A percentile compares a stretch with the other conserved stretches of the same genome.
These are phyloP conservation scores for Galemys pyrenaicus DNA, from an alignment of 2,113 vertebrate species.

Conservation along the genomic window DNA sequence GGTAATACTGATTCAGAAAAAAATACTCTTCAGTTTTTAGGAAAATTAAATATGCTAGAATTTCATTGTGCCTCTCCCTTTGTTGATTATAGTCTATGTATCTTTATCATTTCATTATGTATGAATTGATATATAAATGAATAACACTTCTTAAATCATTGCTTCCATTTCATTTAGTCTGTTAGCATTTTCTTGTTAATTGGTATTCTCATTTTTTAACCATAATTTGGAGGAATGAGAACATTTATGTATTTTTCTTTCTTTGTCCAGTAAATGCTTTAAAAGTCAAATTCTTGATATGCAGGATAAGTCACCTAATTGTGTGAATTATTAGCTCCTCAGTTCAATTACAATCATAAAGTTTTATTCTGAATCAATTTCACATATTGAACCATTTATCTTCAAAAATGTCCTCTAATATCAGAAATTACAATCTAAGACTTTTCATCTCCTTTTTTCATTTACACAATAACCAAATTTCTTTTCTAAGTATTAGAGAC, in stretches of 20 bases:
- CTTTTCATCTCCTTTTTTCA: background rate
- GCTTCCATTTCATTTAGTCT: background rate
- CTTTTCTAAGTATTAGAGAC: background rate
- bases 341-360: background rate
- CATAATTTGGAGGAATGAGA: background rate
- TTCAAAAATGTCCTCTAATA: conserved; percentile 33
- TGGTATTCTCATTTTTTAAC: background rate
- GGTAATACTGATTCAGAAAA: background rate
- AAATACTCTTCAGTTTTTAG: background rate
- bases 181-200: background rate
- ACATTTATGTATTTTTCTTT: conserved; percentile 46
- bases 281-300: background rate
- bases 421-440: conserved; percentile 3
- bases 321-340: background rate
- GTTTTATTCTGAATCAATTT: background rate
- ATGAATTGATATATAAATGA: background rate
- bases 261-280: background rate
- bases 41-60: background rate
- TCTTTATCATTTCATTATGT: background rate
- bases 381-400: background rate
- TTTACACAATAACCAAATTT: background rate
- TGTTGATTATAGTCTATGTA: background rate
- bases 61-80: background rate
- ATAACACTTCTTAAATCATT: background rate
- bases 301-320: background rate